Evolutionary conservation across 2,113 vertebrate genomes (phyloP).

Genomic region (Limanda limanda): DNA sequence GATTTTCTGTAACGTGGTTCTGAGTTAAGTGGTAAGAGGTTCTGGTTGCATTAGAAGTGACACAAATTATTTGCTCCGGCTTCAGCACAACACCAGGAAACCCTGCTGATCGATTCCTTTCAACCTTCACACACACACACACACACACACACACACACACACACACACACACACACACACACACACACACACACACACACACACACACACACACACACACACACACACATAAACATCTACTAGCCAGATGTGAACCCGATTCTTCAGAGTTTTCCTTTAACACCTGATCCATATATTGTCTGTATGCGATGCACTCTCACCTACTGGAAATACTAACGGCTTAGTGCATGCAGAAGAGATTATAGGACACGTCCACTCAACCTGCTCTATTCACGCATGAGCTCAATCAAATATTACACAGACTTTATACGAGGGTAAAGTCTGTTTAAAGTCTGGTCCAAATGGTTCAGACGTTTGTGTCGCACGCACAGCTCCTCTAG

Average conservation of each 20-base stretch:
- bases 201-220: background rate
- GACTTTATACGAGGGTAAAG: background rate
- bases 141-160: background rate
- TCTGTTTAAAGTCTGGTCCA: background rate
- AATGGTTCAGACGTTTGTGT: background rate
- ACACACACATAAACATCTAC: no score
- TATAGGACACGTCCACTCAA: background rate
- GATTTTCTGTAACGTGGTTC: background rate
- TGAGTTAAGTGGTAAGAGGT: constrained; percentile 2
- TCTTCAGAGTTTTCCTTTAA: background rate
- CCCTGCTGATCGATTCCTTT: constrained; percentile 41
- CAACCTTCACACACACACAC: no score
- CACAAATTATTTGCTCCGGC: constrained; percentile 35
- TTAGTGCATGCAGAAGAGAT: background rate
- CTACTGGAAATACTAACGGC: background rate
- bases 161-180: no score
- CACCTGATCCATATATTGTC: background rate
- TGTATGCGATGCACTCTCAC: background rate
- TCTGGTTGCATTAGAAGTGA: constrained; percentile 62
- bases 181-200: no score
- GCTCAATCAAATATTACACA: constrained; percentile 1
- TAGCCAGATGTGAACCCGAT: background rate
- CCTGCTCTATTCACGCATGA: background rate
- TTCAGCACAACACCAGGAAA: no score
- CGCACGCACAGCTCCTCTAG: background rate